Evolutionary conservation across 2,113 vertebrate genomes (phyloP), one percentile per base, ranked within the genome.

Genomic region (Cygnus buccinator): DNA sequence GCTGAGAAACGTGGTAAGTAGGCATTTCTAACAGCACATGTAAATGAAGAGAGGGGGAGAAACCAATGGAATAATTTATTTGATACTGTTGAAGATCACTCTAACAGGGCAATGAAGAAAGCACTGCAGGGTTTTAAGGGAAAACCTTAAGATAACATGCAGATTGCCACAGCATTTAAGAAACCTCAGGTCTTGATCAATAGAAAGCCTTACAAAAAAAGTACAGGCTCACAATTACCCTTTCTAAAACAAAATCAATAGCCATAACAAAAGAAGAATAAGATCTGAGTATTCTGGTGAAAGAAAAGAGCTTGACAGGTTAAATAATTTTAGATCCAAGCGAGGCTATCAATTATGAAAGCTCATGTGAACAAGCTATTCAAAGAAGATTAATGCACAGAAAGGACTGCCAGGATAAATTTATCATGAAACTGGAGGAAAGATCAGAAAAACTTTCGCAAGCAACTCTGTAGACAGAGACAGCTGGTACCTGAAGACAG

Each of bases 281-380:
- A 95, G 70, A 96, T 89, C 70, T 0, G 0, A 93, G 66, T 54
- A 55, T 68, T 72, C 62, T 89, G 81, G 84, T 72, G 77, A 82
- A 95, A 96, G 95, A 92, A 94, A 90, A 73, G 91, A 91, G 54
- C 62, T 87, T 95, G 94, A 94, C 94, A 95, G 70, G 77, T 89
- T 82, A 97, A 97, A 93, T 91, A 89, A 95, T 93, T 91, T 89
- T 55, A 76, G 91, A 89, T 77, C 54, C 80, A 61, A 84, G 87
- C 26, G 0, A 74, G 52, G 87, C 84, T 94, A 96, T 94, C 66
- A 73, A 93, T 95, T 95, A 84, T 61, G 1, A 89, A 91, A 89
- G 94, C 87, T 94, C 57, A 65, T 25, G 77, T 84, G 93, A 94
- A 82, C 81, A 82, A 68, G 81, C 89, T 76, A 82, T 94, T 89